These are phyloP conservation scores for Chiloscyllium punctatum DNA, from an alignment of 2,797 vertebrate species.

Conservation along the genomic window DNA sequence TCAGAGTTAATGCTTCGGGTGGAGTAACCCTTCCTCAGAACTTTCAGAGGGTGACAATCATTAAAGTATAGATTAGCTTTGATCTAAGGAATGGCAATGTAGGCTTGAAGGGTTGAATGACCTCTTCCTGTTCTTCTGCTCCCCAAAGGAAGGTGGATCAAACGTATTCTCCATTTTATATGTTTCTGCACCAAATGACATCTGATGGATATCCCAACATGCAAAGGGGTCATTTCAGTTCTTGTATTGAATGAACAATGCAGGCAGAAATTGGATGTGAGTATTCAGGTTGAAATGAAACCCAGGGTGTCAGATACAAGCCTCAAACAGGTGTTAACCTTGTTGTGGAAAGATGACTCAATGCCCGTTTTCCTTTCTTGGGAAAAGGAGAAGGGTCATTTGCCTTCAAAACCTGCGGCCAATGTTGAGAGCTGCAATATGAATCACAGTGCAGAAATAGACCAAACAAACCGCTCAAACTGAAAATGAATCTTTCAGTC, in stretches of 20 bases:
- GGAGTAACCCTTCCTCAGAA: too few relatives aligned
- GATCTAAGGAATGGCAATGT: background rate
- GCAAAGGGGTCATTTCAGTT: background rate
- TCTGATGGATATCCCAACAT: background rate
- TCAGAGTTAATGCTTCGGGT: too few relatives aligned
- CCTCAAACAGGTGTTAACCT: background rate
- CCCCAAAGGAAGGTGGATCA: background rate
- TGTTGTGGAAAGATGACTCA: background rate
- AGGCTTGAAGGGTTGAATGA: background rate
- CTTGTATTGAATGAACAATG: background rate
- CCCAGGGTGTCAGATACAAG: background rate
- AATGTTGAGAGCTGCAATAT: background rate
- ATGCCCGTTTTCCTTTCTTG: background rate
- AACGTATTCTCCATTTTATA: background rate
- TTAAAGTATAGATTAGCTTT: background rate
- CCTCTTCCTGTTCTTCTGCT: background rate
- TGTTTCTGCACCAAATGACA: too few relatives aligned
- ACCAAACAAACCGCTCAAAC: background rate
- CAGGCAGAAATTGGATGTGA: background rate
- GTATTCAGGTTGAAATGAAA: background rate
- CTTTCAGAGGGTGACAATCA: background rate
- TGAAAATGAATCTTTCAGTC: background rate
- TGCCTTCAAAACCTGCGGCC: background rate
- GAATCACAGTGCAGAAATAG: slow-evolving; percentile 3
- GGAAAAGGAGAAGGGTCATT: background rate